These are phyloP conservation scores for Periphyllus acericola DNA, from an alignment of 2,888 invertebrate genomes.

Conservation along the genomic window DNA sequence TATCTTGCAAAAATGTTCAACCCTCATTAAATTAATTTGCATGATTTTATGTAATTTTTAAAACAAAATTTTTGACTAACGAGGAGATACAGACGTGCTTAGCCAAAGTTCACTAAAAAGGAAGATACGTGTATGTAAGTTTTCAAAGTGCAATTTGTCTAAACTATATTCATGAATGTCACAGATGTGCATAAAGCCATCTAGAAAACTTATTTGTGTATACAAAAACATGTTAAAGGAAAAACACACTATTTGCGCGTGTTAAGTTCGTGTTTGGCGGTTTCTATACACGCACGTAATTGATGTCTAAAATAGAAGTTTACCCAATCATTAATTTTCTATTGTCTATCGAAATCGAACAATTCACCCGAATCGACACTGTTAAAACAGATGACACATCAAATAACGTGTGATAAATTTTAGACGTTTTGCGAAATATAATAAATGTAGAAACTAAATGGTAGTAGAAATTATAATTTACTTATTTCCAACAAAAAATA, in stretches of 20 bases:
- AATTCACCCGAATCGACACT: background rate
- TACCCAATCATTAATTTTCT: too few species aligned
- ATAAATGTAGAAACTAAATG: background rate
- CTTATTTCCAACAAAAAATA: background rate
- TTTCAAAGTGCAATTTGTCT: conserved; percentile 36
- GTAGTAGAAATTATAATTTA: background rate
- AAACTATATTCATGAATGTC: conserved; percentile 6
- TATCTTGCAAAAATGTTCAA: background rate
- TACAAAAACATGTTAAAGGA: background rate
- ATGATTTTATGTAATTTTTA: background rate
- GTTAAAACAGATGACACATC: background rate
- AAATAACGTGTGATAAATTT: background rate
- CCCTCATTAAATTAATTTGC: background rate
- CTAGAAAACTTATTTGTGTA: conserved; percentile 14
- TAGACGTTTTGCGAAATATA: background rate
- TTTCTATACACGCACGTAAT: background rate
- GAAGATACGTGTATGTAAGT: background rate
- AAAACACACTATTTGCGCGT: background rate
- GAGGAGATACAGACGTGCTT: background rate
- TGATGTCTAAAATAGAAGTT: background rate
- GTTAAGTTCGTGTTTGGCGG: background rate
- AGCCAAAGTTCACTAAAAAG: conserved; percentile 6
- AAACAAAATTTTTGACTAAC: background rate
- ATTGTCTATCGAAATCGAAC: background rate
- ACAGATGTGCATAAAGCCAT: conserved; percentile 26